phyloP scores from a whole-genome alignment of 1,140 invertebrate species.

The Lepidurus packardi region DNA sequence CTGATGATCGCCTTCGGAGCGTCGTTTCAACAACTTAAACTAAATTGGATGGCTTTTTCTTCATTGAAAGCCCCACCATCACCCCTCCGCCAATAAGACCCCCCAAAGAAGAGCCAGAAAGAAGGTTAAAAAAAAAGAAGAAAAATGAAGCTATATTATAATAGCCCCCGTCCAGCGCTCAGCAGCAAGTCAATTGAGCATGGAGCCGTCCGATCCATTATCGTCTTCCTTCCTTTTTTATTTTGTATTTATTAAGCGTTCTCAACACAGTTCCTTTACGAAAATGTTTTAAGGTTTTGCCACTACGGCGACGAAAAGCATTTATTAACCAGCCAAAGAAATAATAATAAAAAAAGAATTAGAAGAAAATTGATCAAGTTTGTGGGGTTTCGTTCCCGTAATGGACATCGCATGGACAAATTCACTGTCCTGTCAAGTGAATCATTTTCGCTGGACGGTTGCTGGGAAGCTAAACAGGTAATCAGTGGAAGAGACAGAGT shows the following conservation, averaged over 20 bases:
- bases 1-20: not conserved
- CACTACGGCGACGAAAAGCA: not conserved
- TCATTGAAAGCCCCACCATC: not conserved
- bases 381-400: not conserved
- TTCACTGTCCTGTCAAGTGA: conserved; percentile 11
- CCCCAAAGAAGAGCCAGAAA: no score
- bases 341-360: not conserved
- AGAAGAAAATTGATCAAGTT: no score
- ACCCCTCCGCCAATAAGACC: no score
- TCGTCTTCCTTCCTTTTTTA: conserved; percentile 10
- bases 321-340: not conserved
- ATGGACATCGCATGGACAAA: not conserved
- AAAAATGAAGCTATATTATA: conserved; percentile 22
- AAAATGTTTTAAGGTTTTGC: not conserved
- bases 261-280: not conserved
- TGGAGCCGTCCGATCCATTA: conserved; percentile 20
- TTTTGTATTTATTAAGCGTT: not conserved
- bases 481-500: conserved; percentile 5
- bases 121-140: not conserved
- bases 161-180: not conserved
- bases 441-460: conserved; percentile 6
- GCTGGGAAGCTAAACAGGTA: conserved; percentile 13
- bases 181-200: conserved; percentile 21
- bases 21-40: not conserved
- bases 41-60: not conserved